Percentiles rank a stretch among this genome's conserved stretches.
These are phyloP conservation scores for Celastrina argiolus DNA, from an alignment of 2,888 invertebrate species.

Conservation along the genomic window DNA sequence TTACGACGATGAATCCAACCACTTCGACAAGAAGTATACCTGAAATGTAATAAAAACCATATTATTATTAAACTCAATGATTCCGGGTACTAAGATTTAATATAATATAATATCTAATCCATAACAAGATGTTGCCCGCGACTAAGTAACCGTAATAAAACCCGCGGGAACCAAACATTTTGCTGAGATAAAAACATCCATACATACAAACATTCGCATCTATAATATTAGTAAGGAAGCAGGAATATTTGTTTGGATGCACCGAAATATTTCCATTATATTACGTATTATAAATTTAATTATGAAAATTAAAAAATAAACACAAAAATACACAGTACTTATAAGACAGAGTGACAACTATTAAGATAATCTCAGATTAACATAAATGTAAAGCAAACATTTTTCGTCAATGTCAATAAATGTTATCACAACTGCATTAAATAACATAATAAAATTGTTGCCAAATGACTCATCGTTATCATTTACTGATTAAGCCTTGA, in stretches of 20 bases:
- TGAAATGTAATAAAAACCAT: not conserved
- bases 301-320: no score
- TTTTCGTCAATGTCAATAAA: not conserved
- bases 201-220: no score
- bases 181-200: no score
- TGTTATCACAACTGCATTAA: not conserved
- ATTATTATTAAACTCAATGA: not conserved
- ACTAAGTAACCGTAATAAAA: no score
- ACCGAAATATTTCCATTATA: no score
- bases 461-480: not conserved
- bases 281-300: no score
- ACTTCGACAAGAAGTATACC: constrained; percentile 15
- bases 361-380: not conserved
- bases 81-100: no score
- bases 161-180: no score
- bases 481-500: not conserved
- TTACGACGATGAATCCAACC: not conserved
- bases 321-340: not conserved
- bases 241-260: no score
- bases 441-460: not conserved
- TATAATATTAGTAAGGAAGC: no score
- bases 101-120: no score
- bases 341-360: not conserved
- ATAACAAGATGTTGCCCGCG: no score
- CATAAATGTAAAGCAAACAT: not conserved